A percentile compares a stretch with the other conserved stretches of the same genome.
Conservation (phyloP, 2,797 vertebrate genomes). For the Dromococcyx pavoninus region DNA sequence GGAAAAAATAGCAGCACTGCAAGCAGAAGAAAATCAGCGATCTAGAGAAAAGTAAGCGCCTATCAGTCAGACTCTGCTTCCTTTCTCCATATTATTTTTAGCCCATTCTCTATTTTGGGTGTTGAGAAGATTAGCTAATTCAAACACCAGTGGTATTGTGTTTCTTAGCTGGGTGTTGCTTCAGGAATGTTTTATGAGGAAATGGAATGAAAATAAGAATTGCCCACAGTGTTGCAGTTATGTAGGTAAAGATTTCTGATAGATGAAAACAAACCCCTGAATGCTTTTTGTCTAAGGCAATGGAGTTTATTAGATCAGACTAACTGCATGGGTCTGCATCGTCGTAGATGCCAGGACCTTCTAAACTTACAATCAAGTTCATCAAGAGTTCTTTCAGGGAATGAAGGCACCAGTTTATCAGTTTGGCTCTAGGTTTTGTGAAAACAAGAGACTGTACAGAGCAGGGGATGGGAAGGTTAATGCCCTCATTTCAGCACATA, state of each 20-base stretch:
- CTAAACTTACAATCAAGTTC: not conserved
- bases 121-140: not conserved
- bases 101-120: not conserved
- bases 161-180: not conserved
- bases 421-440: not conserved
- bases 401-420: not conserved
- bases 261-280: not conserved
- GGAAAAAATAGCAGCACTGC: slow-evolving; percentile 72
- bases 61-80: not conserved
- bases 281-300: not conserved
- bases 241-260: not conserved
- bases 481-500: not conserved
- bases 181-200: not conserved
- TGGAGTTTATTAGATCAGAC: not conserved
- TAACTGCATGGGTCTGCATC: not conserved
- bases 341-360: not conserved
- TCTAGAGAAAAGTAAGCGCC: slow-evolving; percentile 74
- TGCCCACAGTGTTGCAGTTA: not conserved
- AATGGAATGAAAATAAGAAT: not conserved
- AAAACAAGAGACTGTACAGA: not conserved
- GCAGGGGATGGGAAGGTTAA: not conserved
- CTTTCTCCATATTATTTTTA: not conserved
- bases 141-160: not conserved
- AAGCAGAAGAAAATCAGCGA: slow-evolving; percentile 61
- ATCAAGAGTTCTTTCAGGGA: not conserved